Conservation (phyloP, 2,113 vertebrate genomes). For the Chelonoidis abingdonii region DNA sequence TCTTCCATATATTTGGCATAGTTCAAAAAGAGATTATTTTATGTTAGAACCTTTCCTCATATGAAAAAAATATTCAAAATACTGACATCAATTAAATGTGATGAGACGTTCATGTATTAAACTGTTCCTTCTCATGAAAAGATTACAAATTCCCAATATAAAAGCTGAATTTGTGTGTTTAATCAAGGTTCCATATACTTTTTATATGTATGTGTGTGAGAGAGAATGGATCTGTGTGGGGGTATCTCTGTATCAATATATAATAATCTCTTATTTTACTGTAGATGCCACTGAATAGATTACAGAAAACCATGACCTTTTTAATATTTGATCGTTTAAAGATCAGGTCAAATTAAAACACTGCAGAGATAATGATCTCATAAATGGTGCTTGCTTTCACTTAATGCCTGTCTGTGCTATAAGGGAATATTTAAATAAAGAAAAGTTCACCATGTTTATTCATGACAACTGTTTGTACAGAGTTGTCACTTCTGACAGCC, state of each 20-base stretch:
- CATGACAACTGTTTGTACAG: neutral
- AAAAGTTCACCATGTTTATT: neutral
- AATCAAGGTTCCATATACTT: neutral
- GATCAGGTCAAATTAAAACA: neutral
- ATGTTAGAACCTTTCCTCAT: neutral
- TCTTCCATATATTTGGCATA: neutral
- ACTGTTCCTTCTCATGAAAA: neutral
- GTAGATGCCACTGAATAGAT: neutral
- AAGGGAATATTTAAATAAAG: neutral
- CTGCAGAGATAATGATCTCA: neutral
- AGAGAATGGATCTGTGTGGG: neutral
- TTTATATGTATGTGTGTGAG: neutral
- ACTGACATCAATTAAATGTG: neutral
- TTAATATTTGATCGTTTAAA: neutral
- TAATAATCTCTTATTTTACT: neutral
- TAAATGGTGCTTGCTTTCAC: neutral
- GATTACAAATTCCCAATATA: neutral
- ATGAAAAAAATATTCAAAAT: neutral
- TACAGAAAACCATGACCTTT: conserved; percentile 2
- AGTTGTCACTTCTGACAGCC: neutral
- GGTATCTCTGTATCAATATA: neutral
- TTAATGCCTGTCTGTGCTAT: neutral
- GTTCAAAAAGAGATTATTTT: neutral
- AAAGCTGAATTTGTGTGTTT: neutral
- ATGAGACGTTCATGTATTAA: neutral